Evolutionary conservation across 2,113 vertebrate genomes (phyloP).

Genomic region (Plestiodon gilberti): DNA sequence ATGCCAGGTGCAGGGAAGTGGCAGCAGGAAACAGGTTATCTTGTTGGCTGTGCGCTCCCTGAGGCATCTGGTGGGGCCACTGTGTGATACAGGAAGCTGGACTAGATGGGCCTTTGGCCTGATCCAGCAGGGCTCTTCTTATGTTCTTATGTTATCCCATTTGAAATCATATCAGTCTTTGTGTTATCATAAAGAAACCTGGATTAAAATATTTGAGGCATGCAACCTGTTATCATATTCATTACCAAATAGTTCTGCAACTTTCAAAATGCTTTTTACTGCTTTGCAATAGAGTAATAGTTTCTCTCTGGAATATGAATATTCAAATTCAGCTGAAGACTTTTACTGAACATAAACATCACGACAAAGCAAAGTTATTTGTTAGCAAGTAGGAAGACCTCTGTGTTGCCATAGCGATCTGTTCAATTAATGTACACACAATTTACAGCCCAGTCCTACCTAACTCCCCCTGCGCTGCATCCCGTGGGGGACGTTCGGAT

Average conservation of each 20-base stretch:
- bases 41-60: too few species aligned
- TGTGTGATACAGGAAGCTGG: too few species aligned
- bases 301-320: conserved; percentile 28
- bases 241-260: conserved; percentile 23
- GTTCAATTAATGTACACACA: conserved; percentile 47
- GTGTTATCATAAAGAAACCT: neutral
- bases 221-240: neutral
- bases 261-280: conserved; percentile 20
- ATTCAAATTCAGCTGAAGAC: conserved; percentile 3
- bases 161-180: neutral
- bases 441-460: too few species aligned
- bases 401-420: conserved; percentile 8
- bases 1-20: too few species aligned
- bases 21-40: too few species aligned
- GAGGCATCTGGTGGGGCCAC: too few species aligned
- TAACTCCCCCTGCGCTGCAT: too few species aligned
- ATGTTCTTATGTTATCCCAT: neutral
- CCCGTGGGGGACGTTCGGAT: too few species aligned
- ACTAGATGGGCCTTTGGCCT: too few species aligned
- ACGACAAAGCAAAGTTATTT: conserved; percentile 20
- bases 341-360: conserved; percentile 44
- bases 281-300: neutral
- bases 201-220: neutral
- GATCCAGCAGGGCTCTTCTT: too few species aligned
- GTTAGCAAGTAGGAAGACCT: conserved; percentile 27